Base-by-base conservation (phyloP, 2,797 vertebrate genomes). In the Acipenser ruthenus region DNA sequence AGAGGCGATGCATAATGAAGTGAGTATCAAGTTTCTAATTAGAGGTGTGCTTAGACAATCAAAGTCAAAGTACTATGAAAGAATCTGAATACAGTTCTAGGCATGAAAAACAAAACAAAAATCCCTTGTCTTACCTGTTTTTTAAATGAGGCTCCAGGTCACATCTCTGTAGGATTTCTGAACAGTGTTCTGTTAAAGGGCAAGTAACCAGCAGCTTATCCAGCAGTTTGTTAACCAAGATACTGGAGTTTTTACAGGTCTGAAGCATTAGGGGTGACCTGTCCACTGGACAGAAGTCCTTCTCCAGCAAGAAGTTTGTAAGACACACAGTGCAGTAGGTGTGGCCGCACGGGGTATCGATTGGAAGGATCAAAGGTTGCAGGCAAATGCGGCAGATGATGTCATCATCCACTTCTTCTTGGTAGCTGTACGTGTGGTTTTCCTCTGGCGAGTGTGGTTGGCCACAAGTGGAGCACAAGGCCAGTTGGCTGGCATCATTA, bases 331-430 rank as follows among this genome's bases (percentile, higher is more conserved):
- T 86, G 77, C 97, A 99, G 81, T 94, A 99, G 67, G 97, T 99
- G 65, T 99, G 97, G n/a, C 96, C 96, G 0, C 97, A 99, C 7
- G 95, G 95, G 0, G 96, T 99, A 82, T 99, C 96, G 84, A 99
- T 75, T 0, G 97, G 96, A 66, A 87, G 80, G 76, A 97, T 88
- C 75, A 99, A 84, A 0, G 95, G 87, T 80, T 97, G 94, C 74
- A 99, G 88, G 76, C 97, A 99, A 79, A 99, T 97, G 81, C 96
- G 92, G 77, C 97, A 99, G 9, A 94, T 77, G 2, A 99, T 88
- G 78, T 99, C 95, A 59, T 97, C 95, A 2, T 99, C 96, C 70
- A 94, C 92, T 15, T 97, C 95, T 7, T 95, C 92, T 0, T 76
- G 77, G 80, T 99, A 99, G 55, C 82, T 71, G 77, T 98, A 99